Evolutionary conservation across 2,113 vertebrate species (phyloP), one percentile per base, ranked within the genome.

Genomic region (Halcyon senegalensis): DNA sequence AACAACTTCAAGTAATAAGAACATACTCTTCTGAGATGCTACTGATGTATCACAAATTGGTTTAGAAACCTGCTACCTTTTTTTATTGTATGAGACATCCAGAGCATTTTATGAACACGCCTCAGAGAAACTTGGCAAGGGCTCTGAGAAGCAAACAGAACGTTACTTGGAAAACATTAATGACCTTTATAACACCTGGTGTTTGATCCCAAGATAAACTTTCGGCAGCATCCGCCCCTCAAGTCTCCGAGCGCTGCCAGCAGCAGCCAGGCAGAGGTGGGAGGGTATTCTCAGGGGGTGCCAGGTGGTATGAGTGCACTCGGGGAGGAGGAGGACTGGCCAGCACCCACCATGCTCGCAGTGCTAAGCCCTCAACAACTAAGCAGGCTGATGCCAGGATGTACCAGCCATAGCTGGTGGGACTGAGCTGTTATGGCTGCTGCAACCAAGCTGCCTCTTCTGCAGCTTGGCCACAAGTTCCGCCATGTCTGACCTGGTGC

Each of bases 131-230:
- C 73, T 93, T 95, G 83, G 87, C 95, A 96, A 33, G 83, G 37
- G 79, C 63, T 94, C 90, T 96, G 87, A 95, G 91, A 93, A 95
- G 94, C 94, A 97, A 97, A 95, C 60, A 97, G 67, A 94, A 92
- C 1, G 0, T 92, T 92, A 89, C 89, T 84, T 64, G 85, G 96
- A 92, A 97, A 97, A 94, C 82, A 96, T 81, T 79, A 93, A 85
- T 87, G 92, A 96, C 91, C 96, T 96, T 97, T 97, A 69, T 86
- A 95, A 94, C 53, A 94, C 70, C 85, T 89, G 83, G 19, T 90
- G 79, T 75, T 94, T 90, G 87, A 97, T 94, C 91, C 89, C 67
- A 90, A 92, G 87, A 86, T 60, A 97, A 96, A 92, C 77, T 96
- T 89, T 60, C 2, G 2, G 74, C 92, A 83, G 76, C 76, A 85